Conservation (phyloP, 35 echinoderm and acorn worm species). For the Anneissia japonica region DNA sequence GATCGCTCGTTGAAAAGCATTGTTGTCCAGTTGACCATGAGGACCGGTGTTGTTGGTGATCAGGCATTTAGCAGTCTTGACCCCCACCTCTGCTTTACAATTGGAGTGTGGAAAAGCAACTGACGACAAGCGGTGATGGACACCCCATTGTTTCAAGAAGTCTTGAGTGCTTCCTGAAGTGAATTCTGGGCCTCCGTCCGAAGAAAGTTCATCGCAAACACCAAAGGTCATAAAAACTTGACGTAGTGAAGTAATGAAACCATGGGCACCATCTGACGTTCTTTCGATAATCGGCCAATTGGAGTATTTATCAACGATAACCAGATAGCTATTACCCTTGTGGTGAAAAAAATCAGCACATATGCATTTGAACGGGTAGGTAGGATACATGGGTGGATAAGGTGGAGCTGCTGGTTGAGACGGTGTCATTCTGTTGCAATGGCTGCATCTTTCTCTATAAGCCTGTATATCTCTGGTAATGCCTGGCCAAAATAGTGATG, state of each 20-base stretch:
- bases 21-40: slow-evolving; percentile 13
- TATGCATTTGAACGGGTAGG: slow-evolving; percentile 5
- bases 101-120: slow-evolving; percentile 29
- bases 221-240: slow-evolving; percentile 4
- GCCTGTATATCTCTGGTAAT: too few relatives aligned
- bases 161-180: background rate
- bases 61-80: slow-evolving; percentile 25
- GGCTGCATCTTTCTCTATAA: background rate
- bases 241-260: slow-evolving; percentile 6
- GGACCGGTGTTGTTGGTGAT: slow-evolving; percentile 28
- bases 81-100: slow-evolving; percentile 20
- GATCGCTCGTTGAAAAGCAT: slow-evolving; percentile 25
- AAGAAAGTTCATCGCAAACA: slow-evolving; percentile 2
- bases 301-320: slow-evolving; percentile 9
- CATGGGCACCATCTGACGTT: background rate
- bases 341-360: slow-evolving; percentile 14
- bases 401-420: slow-evolving; percentile 13
- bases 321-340: slow-evolving; percentile 20
- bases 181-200: slow-evolving; percentile 9
- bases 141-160: slow-evolving; percentile 1
- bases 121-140: slow-evolving; percentile 20
- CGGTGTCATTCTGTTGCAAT: slow-evolving; percentile 33
- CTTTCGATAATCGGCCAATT: slow-evolving; percentile 16
- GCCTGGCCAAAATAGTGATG: too few relatives aligned
- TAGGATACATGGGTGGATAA: too few relatives aligned